phyloP scores from a whole-genome alignment of 2,797 vertebrate genomes.

The Sebastes aleutianus region DNA sequence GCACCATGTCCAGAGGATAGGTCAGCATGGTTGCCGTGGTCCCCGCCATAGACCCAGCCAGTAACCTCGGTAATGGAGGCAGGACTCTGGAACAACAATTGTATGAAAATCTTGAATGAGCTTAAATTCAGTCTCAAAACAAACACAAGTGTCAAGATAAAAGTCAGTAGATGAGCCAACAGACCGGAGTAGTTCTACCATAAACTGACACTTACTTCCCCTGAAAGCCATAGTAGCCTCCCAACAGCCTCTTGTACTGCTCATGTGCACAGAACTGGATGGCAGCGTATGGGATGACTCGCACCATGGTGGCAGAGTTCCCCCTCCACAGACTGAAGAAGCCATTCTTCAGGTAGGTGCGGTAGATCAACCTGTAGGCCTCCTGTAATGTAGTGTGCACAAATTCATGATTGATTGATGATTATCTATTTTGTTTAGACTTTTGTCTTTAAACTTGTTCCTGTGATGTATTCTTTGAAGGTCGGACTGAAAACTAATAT shows the following conservation, averaged over 20 bases:
- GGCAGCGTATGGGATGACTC: slow-evolving; percentile 95
- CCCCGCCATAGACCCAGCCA: slow-evolving; percentile 93
- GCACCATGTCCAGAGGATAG: slow-evolving; percentile 97
- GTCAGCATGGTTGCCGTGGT: slow-evolving; percentile 92
- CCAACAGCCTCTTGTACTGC: slow-evolving; percentile 93
- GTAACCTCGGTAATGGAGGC: slow-evolving; percentile 90
- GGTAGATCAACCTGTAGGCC: slow-evolving; percentile 93
- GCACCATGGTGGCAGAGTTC: slow-evolving; percentile 98
- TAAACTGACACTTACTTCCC: slow-evolving; percentile 87
- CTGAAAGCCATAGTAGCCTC: slow-evolving; percentile 90
- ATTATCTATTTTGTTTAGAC: not conserved
- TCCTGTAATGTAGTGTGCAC: slow-evolving; percentile 79
- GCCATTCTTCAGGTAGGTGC: slow-evolving; percentile 92
- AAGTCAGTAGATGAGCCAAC: not conserved
- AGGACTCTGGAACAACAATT: slow-evolving; percentile 80
- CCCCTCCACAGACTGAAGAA: slow-evolving; percentile 96
- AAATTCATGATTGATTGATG: not conserved
- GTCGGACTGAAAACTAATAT: not conserved
- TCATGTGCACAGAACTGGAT: slow-evolving; percentile 98
- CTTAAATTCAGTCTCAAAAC: not conserved
- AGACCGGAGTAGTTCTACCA: not conserved
- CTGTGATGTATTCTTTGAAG: not conserved
- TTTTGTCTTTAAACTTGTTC: not conserved
- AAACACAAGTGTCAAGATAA: not conserved
- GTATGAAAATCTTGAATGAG: not conserved